Percentiles rank a stretch among this genome's conserved stretches.
Conservation (phyloP, 2,113 vertebrate species). For the Pyxicephalus adspersus region DNA sequence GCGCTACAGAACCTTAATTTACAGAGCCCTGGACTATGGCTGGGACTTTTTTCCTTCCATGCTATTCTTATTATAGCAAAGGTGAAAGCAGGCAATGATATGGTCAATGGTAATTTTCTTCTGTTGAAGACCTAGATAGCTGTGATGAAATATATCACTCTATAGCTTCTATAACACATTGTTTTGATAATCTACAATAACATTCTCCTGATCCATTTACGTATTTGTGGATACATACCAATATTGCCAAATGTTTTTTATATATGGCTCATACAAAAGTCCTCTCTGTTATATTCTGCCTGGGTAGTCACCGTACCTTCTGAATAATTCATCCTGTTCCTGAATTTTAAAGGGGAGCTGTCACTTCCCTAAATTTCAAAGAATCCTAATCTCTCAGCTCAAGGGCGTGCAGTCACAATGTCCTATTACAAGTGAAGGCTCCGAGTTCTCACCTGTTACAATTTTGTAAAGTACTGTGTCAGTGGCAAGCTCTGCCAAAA, state of each 20-base stretch:
- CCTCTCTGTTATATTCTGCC: background rate
- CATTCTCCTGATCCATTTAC: no score
- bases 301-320: background rate
- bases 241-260: background rate
- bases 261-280: no score
- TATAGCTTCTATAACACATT: background rate
- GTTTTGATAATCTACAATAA: background rate
- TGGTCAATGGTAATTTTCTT: no score
- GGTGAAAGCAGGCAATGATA: no score
- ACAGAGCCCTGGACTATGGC: no score
- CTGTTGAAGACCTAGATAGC: no score
- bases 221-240: no score
- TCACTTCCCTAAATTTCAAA: constrained; percentile 9
- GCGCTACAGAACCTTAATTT: no score
- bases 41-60: no score
- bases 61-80: no score
- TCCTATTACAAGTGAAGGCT: background rate
- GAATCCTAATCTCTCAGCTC: background rate
- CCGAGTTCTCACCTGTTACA: background rate
- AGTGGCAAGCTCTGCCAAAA: background rate
- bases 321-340: constrained; percentile 29
- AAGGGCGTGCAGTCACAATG: background rate
- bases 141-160: no score
- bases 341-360: constrained; percentile 1
- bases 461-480: constrained; percentile 7